Percentiles rank a stretch among this genome's conserved stretches.
Evolutionary conservation across 2,888 invertebrate genomes (phyloP).

Genomic region (Zaprionus obscuricornis): DNA sequence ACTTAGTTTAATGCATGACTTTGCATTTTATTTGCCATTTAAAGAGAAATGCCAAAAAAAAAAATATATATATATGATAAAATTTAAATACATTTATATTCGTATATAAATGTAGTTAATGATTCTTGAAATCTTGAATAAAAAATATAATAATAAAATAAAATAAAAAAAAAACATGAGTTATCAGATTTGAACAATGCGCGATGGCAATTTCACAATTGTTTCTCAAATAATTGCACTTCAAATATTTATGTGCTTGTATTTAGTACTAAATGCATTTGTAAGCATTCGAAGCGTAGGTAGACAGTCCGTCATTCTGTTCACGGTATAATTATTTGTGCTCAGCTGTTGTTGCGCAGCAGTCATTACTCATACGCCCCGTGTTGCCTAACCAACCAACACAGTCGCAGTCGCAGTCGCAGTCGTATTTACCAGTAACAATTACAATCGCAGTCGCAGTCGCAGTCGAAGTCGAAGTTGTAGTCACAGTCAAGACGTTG

Average conservation of each 20-base stretch:
- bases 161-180: too few relatives aligned
- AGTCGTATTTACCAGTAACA: constrained; percentile 58
- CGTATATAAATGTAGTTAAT: background rate
- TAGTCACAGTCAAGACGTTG: too few relatives aligned
- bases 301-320: constrained; percentile 25
- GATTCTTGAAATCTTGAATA: too few relatives aligned
- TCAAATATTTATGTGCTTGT: background rate
- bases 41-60: too few relatives aligned
- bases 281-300: constrained; percentile 34
- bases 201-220: too few relatives aligned
- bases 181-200: too few relatives aligned
- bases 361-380: constrained; percentile 70
- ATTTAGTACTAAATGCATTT: constrained; percentile 1
- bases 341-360: constrained; percentile 43
- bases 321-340: constrained; percentile 54
- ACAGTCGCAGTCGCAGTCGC: constrained; percentile 21
- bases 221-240: background rate
- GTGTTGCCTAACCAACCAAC: constrained; percentile 39
- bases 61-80: too few relatives aligned
- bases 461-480: too few relatives aligned
- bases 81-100: too few relatives aligned
- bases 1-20: constrained; percentile 23
- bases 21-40: constrained; percentile 20
- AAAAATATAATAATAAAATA: too few relatives aligned
- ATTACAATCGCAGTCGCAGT: constrained; percentile 56